Conservation (phyloP, 1,140 invertebrate genomes). For the Drosophila chauvacae region DNA sequence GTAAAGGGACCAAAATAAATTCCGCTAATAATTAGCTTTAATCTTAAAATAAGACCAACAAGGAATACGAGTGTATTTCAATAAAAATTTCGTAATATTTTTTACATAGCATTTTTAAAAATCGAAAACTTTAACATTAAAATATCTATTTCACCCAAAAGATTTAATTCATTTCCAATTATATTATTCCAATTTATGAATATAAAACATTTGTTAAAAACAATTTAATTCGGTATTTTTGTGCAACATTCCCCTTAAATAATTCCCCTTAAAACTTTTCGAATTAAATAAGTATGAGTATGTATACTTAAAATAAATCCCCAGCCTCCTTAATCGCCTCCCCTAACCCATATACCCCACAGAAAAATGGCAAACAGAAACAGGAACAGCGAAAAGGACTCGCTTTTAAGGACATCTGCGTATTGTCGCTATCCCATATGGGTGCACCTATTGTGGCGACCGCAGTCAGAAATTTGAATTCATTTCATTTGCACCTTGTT, state of each 20-base stretch:
- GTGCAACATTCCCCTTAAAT: too few relatives aligned
- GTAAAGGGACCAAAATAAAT: not conserved
- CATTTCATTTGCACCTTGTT: constrained; percentile 81
- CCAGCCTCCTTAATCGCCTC: not conserved
- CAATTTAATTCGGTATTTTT: not conserved
- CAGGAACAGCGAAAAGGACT: constrained; percentile 31
- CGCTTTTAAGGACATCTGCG: constrained; percentile 67
- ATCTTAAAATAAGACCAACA: too few relatives aligned
- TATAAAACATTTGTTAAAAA: too few relatives aligned
- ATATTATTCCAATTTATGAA: too few relatives aligned
- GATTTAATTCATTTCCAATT: too few relatives aligned
- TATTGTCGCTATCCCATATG: constrained; percentile 56
- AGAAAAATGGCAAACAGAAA: not conserved
- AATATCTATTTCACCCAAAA: too few relatives aligned
- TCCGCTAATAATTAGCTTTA: not conserved
- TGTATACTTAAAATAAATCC: not conserved
- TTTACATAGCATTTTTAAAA: too few relatives aligned
- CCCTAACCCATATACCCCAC: not conserved
- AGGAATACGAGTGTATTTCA: too few relatives aligned
- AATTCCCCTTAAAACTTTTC: too few relatives aligned
- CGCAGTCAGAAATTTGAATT: constrained; percentile 70
- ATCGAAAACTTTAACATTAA: too few relatives aligned
- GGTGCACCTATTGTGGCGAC: constrained; percentile 41
- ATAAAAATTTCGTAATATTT: too few relatives aligned
- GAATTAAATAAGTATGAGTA: not conserved